These are phyloP conservation scores for Corythornis cristatus DNA, from an alignment of 2,113 vertebrate species.

Conservation along the genomic window DNA sequence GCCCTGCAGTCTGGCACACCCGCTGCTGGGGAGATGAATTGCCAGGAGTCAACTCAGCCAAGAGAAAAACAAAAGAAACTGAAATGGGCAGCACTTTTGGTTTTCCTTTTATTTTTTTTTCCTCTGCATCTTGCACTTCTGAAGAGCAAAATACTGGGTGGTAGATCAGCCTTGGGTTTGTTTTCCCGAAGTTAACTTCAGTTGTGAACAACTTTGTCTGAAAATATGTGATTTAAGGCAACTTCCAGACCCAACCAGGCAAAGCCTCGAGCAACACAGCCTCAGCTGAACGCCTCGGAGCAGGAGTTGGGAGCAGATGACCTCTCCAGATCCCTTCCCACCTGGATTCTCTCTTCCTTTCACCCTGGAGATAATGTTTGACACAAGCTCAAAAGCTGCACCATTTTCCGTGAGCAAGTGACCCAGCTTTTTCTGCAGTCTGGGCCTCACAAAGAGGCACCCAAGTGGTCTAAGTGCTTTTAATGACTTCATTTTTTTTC, in stretches of 20 bases:
- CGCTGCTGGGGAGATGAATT: not conserved
- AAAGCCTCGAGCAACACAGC: not conserved
- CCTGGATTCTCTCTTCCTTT: not conserved
- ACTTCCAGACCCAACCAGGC: not conserved
- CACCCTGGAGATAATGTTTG: fast-evolving
- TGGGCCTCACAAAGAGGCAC: not conserved
- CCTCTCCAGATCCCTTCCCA: not conserved
- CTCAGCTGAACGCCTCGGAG: fast-evolving
- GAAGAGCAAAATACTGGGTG: no score
- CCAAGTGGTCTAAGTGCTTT: not conserved
- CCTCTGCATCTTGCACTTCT: not conserved
- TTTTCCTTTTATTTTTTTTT: not conserved
- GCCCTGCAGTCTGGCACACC: not conserved
- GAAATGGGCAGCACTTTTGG: not conserved
- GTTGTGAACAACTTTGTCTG: not conserved
- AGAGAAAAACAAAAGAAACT: not conserved
- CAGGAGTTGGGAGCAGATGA: not conserved
- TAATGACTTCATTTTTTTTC: not conserved
- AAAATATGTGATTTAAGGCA: not conserved
- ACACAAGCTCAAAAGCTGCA: fast-evolving
- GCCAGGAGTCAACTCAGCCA: not conserved
- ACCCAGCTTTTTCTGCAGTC: not conserved
- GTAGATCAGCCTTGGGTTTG: not conserved
- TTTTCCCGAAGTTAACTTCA: not conserved
- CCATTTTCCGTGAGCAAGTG: not conserved